Evolutionary conservation across 2,888 invertebrate species (phyloP).

Genomic region (Amiota minor): DNA sequence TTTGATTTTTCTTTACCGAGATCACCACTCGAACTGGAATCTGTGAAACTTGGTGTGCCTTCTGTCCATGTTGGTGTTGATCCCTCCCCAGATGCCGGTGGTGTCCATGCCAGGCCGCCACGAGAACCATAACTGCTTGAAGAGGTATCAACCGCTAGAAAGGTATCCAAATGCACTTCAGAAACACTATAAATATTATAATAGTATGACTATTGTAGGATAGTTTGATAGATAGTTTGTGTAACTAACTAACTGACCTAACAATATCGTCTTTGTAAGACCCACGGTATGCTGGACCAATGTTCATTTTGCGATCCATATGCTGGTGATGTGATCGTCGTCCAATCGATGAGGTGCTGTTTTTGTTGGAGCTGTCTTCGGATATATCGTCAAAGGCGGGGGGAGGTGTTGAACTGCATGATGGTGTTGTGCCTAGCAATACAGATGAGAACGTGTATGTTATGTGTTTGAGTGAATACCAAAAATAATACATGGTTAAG

Average conservation of each 20-base stretch:
- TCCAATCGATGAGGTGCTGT: constrained; percentile 67
- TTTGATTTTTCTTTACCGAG: constrained; percentile 75
- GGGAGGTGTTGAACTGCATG: constrained; percentile 91
- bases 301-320: constrained; percentile 69
- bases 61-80: constrained; percentile 99
- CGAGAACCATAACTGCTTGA: constrained; percentile 76
- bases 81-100: constrained; percentile 88
- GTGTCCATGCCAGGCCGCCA: constrained; percentile 80
- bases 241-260: constrained; percentile 56
- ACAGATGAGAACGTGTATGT: constrained; percentile 59
- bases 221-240: not conserved
- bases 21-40: constrained; percentile 94
- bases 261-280: constrained; percentile 72
- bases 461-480: constrained; percentile 16
- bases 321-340: constrained; percentile 66
- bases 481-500: constrained; percentile 33
- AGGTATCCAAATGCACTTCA: constrained; percentile 81
- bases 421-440: constrained; percentile 78
- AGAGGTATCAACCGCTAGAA: constrained; percentile 72
- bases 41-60: constrained; percentile 97
- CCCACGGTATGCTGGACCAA: constrained; percentile 70
- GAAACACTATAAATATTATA: constrained; percentile 76
- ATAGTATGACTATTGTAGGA: not conserved
- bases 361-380: constrained; percentile 73
- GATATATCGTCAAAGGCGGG: constrained; percentile 91